A percentile compares a stretch with the other conserved stretches of the same genome.
phyloP scores from a whole-genome alignment of 2,888 invertebrate genomes.

The Leptinotarsa tumamoca region DNA sequence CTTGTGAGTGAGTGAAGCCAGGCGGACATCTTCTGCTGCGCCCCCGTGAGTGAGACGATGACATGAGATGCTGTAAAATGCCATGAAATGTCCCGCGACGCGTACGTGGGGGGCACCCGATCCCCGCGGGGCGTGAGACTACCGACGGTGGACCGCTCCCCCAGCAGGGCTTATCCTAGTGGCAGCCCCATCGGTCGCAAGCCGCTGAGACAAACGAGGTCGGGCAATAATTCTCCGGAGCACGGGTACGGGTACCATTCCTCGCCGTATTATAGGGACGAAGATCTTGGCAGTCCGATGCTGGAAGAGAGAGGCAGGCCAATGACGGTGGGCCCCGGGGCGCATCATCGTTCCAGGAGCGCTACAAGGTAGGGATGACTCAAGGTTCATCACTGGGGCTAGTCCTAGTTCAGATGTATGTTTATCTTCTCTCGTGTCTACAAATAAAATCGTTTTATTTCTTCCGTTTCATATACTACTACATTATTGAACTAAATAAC shows the following conservation, averaged over 20 bases:
- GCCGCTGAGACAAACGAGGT: conserved; percentile 67
- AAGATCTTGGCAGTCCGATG: conserved; percentile 88
- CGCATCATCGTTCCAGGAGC: conserved; percentile 80
- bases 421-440: too few species aligned
- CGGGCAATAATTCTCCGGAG: conserved; percentile 73
- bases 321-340: conserved; percentile 70
- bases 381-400: conserved; percentile 13
- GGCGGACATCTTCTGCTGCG: conserved; percentile 58
- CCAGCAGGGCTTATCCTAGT: conserved; percentile 83
- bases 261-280: conserved; percentile 82
- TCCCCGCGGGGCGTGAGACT: conserved; percentile 79
- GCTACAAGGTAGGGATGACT: conserved; percentile 70
- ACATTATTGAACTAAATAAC: too few species aligned
- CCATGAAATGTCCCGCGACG: conserved; percentile 73
- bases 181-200: conserved; percentile 66
- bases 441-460: too few species aligned
- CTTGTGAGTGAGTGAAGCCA: conserved; percentile 39
- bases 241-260: conserved; percentile 71
- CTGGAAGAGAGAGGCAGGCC: conserved; percentile 79
- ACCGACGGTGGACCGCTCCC: conserved; percentile 91
- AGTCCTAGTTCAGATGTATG: not conserved
- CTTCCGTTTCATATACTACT: too few species aligned
- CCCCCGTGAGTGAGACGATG: conserved; percentile 45
- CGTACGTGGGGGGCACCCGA: conserved; percentile 74
- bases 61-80: conserved; percentile 54